Conservation (phyloP, 2,888 invertebrate species). For the Cyrtodaria siliqua region DNA sequence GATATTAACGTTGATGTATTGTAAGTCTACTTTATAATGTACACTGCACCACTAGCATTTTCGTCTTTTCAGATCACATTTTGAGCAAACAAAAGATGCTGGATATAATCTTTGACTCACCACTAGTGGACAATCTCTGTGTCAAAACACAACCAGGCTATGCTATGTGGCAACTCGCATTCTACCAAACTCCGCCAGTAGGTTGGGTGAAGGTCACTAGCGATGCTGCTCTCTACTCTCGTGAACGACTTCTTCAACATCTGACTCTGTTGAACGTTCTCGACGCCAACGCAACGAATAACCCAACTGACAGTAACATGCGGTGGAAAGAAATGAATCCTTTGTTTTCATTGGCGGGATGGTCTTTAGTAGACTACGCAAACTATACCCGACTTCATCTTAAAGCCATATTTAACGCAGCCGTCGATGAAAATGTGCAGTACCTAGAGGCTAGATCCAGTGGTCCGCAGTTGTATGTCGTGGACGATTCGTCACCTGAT, state of each 20-base stretch:
- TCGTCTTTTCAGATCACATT: slow-evolving; percentile 47
- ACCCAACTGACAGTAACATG: too few relatives aligned
- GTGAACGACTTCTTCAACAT: slow-evolving; percentile 33
- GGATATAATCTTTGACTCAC: slow-evolving; percentile 35
- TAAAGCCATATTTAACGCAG: slow-evolving; percentile 45
- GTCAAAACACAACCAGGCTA: slow-evolving; percentile 27
- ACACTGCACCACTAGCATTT: too few relatives aligned
- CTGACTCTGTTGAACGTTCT: slow-evolving; percentile 38
- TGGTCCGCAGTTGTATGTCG: slow-evolving; percentile 30
- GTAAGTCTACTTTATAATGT: too few relatives aligned
- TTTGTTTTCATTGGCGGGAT: slow-evolving; percentile 38
- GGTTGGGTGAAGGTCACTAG: slow-evolving; percentile 44
- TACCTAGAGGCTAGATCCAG: slow-evolving; percentile 50
- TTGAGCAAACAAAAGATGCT: slow-evolving; percentile 40
- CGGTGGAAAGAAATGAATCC: slow-evolving; percentile 22
- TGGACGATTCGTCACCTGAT: slow-evolving; percentile 27
- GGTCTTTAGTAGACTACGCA: slow-evolving; percentile 31
- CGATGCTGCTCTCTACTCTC: slow-evolving; percentile 19
- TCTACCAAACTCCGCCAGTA: slow-evolving; percentile 45
- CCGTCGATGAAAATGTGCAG: slow-evolving; percentile 54
- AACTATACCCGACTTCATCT: slow-evolving; percentile 38
- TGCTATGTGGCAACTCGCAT: slow-evolving; percentile 32
- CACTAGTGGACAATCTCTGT: slow-evolving; percentile 32
- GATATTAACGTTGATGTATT: too few relatives aligned
- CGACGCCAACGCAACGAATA: slow-evolving; percentile 16